Evolutionary conservation across 2,888 invertebrate species (phyloP).

Genomic region (Nomada ruficornis): DNA sequence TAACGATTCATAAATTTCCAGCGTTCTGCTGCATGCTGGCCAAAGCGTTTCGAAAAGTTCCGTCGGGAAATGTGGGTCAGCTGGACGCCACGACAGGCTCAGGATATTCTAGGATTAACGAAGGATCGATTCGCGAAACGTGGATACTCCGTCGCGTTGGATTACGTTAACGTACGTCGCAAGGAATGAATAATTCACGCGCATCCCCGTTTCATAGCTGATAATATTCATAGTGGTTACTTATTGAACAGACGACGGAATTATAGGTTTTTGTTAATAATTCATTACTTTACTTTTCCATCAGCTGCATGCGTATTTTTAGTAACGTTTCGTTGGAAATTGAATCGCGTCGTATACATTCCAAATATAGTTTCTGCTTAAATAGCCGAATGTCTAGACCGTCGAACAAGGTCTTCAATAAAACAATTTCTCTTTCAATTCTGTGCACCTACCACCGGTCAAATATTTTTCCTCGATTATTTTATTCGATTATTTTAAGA

Average conservation of each 20-base stretch:
- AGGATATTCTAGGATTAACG: constrained; percentile 61
- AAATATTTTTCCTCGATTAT: not conserved
- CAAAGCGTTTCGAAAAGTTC: constrained; percentile 58
- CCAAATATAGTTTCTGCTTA: no score
- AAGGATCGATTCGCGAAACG: constrained; percentile 58
- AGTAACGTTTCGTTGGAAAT: no score
- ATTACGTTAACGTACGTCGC: constrained; percentile 29
- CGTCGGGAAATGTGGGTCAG: constrained; percentile 57
- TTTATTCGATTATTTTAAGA: constrained; percentile 2
- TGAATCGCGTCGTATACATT: no score
- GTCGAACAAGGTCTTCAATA: not conserved
- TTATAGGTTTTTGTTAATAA: not conserved
- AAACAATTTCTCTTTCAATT: not conserved
- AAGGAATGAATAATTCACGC: constrained; percentile 45
- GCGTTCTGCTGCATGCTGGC: constrained; percentile 32
- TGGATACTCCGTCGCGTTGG: constrained; percentile 17
- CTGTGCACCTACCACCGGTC: no score
- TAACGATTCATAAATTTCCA: constrained; percentile 71
- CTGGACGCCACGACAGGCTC: constrained; percentile 33
- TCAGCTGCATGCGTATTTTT: no score
- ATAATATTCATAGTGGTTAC: constrained; percentile 25
- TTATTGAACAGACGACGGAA: not conserved
- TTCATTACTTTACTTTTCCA: no score
- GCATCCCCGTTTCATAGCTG: constrained; percentile 28
- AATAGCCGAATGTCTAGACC: no score